Percentiles rank a stretch among this genome's conserved stretches.
Conservation (phyloP, 2,888 invertebrate species). For the Argyresthia goedartella region DNA sequence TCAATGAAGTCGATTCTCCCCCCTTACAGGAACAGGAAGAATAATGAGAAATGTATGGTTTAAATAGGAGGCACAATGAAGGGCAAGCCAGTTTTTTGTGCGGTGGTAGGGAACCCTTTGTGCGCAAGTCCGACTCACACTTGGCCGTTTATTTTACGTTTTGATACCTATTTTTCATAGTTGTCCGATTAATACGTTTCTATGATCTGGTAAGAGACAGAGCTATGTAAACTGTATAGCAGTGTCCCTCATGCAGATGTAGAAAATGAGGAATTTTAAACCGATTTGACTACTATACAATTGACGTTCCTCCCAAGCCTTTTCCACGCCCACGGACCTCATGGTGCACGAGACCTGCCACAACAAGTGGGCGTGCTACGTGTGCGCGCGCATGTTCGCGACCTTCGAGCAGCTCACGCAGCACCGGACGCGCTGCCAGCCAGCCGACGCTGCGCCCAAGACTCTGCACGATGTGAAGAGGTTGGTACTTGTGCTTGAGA, state of each 20-base stretch:
- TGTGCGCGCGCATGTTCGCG: constrained; percentile 40
- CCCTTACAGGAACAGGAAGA: no score
- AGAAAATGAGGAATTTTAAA: neutral
- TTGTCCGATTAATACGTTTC: no score
- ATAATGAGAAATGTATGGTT: no score
- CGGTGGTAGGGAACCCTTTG: no score
- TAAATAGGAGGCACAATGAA: no score
- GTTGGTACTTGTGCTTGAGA: constrained; percentile 14
- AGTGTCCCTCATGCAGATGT: neutral
- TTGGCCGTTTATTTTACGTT: no score
- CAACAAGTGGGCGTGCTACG: constrained; percentile 42
- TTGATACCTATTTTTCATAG: no score
- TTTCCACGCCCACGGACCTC: constrained; percentile 47
- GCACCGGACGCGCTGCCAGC: constrained; percentile 31
- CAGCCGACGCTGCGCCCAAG: constrained; percentile 13
- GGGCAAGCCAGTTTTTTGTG: no score
- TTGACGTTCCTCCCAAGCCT: constrained; percentile 25
- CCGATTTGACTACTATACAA: neutral
- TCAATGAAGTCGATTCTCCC: no score
- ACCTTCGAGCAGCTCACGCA: constrained; percentile 31
- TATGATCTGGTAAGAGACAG: no score
- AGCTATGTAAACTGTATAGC: no score
- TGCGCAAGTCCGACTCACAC: no score
- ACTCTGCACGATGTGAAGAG: constrained; percentile 41
- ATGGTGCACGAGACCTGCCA: constrained; percentile 58